Evolutionary conservation across 2,113 vertebrate genomes (phyloP).

Genomic region (Microcebus tavaratra): DNA sequence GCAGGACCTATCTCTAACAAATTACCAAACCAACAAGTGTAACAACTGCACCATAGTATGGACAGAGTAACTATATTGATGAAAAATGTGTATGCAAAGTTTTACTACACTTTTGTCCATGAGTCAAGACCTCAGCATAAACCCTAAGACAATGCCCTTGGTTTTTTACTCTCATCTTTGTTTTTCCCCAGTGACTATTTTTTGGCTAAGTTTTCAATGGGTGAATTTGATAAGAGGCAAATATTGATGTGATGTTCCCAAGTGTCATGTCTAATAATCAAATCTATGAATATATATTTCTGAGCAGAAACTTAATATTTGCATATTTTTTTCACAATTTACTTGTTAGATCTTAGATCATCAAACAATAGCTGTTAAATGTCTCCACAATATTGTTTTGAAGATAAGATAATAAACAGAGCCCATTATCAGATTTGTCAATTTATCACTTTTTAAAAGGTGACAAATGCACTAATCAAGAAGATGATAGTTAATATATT

Average conservation of each 20-base stretch:
- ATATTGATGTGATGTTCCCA: background rate
- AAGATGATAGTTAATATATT: background rate
- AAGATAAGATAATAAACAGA: background rate
- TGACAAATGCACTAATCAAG: background rate
- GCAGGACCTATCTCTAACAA: background rate
- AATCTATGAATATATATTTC: background rate
- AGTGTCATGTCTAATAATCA: background rate
- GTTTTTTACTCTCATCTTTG: background rate
- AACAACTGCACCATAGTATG: background rate
- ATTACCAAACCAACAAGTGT: background rate
- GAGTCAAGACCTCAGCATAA: background rate
- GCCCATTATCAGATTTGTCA: background rate
- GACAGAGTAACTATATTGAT: background rate
- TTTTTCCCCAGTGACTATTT: background rate
- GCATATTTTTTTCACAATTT: background rate
- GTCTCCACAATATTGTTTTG: background rate
- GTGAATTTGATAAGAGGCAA: background rate
- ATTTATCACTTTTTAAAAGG: background rate
- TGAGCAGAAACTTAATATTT: background rate
- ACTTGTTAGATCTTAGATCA: background rate
- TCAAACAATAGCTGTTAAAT: background rate
- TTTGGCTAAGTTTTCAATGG: background rate
- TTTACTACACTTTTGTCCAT: background rate
- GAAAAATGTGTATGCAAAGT: background rate
- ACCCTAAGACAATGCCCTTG: background rate